phyloP scores from a whole-genome alignment of 2,888 invertebrate genomes.

The Drosophila multiciliata region DNA sequence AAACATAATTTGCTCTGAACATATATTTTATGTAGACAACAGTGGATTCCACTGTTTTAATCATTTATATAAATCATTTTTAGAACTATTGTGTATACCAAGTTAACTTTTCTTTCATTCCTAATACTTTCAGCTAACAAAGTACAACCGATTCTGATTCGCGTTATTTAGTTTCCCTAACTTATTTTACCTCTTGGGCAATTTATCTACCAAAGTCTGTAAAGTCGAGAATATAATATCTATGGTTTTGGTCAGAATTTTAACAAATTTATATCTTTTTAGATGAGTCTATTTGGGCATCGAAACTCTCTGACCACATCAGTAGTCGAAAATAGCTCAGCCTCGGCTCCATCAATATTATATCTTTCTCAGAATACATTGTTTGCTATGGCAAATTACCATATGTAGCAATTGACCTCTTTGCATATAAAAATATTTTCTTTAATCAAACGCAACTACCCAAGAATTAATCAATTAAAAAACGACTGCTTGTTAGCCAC shows the following conservation, averaged over 20 bases:
- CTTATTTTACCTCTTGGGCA: background rate
- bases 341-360: slow-evolving; percentile 17
- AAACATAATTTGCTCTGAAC: too few species aligned
- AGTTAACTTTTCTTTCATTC: background rate
- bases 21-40: background rate
- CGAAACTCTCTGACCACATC: slow-evolving; percentile 27
- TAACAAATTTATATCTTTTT: background rate
- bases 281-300: background rate
- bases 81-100: background rate
- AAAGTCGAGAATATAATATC: background rate
- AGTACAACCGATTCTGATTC: background rate
- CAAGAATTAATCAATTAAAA: slow-evolving; percentile 79
- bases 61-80: background rate
- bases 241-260: too few species aligned
- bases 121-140: background rate
- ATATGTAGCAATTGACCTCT: slow-evolving; percentile 79
- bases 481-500: slow-evolving; percentile 67
- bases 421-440: slow-evolving; percentile 74
- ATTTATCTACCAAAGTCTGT: background rate
- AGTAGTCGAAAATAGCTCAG: slow-evolving; percentile 57
- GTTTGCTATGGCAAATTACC: slow-evolving; percentile 67
- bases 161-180: background rate
- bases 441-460: slow-evolving; percentile 71
- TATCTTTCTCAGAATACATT: slow-evolving; percentile 27
- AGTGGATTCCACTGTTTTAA: background rate